These are phyloP conservation scores for Thysanoteuthis rhombus DNA, from an alignment of 2,888 invertebrate genomes.

Conservation along the genomic window DNA sequence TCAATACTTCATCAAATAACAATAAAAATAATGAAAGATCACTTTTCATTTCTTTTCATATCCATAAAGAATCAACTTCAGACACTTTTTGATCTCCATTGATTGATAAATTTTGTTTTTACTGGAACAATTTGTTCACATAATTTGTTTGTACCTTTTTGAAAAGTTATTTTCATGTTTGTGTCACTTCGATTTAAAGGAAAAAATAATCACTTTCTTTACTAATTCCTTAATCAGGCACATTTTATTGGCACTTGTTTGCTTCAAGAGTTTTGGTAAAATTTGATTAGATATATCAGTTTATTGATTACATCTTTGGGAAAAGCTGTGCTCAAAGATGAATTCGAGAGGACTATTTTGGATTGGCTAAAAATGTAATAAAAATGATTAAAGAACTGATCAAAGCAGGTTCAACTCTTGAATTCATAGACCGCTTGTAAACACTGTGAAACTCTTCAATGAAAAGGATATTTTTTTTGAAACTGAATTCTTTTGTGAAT, in stretches of 20 bases:
- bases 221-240: neutral
- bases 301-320: neutral
- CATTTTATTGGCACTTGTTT: neutral
- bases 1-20: too few species aligned
- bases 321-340: neutral
- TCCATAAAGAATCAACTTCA: neutral
- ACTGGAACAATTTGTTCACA: neutral
- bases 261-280: neutral
- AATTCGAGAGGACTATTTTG: too few species aligned
- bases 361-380: too few species aligned
- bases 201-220: neutral
- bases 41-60: neutral
- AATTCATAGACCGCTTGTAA: too few species aligned
- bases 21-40: too few species aligned
- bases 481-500: too few species aligned
- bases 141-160: neutral
- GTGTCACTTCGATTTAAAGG: neutral
- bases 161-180: neutral
- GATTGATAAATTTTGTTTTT: too few species aligned
- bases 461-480: too few species aligned
- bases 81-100: too few species aligned
- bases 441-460: too few species aligned
- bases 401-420: too few species aligned
- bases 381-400: too few species aligned
- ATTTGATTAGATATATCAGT: neutral